Conservation (phyloP, 2,888 invertebrate genomes). For the Microplitis deprimator region DNA sequence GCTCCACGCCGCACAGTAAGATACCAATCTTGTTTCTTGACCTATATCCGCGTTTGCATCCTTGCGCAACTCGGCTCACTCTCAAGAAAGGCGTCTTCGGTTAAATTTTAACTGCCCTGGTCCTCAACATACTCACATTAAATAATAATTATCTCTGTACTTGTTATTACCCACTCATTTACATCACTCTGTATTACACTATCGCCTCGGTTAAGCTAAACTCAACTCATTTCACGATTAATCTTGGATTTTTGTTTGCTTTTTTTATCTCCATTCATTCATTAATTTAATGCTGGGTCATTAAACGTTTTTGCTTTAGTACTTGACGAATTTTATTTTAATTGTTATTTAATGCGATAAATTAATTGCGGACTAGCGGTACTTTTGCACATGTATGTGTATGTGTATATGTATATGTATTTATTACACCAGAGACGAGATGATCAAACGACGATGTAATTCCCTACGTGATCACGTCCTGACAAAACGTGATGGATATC, state of each 20-base stretch:
- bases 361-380: background rate
- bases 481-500: slow-evolving; percentile 41
- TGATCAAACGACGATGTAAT: slow-evolving; percentile 10
- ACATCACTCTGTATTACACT: background rate
- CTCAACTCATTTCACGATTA: background rate
- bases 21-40: slow-evolving; percentile 72
- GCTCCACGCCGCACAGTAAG: slow-evolving; percentile 53
- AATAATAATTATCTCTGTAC: slow-evolving; percentile 10
- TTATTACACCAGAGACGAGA: background rate
- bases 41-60: slow-evolving; percentile 71
- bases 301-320: background rate
- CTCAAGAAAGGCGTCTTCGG: slow-evolving; percentile 64
- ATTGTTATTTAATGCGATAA: background rate
- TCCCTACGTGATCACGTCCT: slow-evolving; percentile 39
- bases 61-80: slow-evolving; percentile 64
- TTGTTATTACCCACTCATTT: background rate
- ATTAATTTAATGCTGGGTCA: background rate
- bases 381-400: background rate
- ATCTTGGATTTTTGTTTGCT: background rate
- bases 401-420: background rate
- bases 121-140: slow-evolving; percentile 26
- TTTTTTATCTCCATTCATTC: background rate
- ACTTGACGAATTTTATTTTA: background rate
- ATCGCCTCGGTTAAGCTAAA: background rate
- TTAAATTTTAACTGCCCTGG: slow-evolving; percentile 49